Evolutionary conservation across 2,888 invertebrate species (phyloP).

Genomic region (Thereva nobilitata): DNA sequence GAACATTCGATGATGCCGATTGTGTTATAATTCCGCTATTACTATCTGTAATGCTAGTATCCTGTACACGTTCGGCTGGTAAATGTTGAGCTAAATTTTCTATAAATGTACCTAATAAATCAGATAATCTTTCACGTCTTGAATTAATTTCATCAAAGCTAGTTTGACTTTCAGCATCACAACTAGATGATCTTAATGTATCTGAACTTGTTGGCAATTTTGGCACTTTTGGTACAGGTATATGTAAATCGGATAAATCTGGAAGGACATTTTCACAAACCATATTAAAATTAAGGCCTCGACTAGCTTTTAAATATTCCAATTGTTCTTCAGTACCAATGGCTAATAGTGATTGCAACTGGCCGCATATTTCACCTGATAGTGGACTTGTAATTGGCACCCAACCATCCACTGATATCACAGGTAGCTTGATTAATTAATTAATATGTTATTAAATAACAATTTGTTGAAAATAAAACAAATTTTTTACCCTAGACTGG

Average conservation of each 20-base stretch:
- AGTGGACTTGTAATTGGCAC: slow-evolving; percentile 60
- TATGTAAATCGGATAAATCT: slow-evolving; percentile 5
- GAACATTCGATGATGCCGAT: slow-evolving; percentile 4
- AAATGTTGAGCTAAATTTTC: slow-evolving; percentile 42
- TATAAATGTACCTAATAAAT: slow-evolving; percentile 41
- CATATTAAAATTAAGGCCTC: slow-evolving; percentile 44
- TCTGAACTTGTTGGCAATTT: slow-evolving; percentile 2
- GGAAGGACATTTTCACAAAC: neutral
- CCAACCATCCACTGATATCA: slow-evolving; percentile 66
- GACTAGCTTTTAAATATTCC: slow-evolving; percentile 60
- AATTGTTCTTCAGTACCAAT: slow-evolving; percentile 66
- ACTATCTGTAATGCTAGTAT: neutral
- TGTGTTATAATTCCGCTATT: neutral
- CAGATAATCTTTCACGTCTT: slow-evolving; percentile 35
- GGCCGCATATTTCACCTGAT: slow-evolving; percentile 59
- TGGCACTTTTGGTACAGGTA: slow-evolving; percentile 37
- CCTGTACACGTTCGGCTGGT: slow-evolving; percentile 30
- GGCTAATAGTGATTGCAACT: slow-evolving; percentile 63
- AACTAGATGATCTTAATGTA: slow-evolving; percentile 10
- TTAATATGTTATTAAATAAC: too few species aligned
- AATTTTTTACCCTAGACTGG: slow-evolving; percentile 59
- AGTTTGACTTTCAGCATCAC: slow-evolving; percentile 39
- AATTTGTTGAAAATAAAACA: too few species aligned
- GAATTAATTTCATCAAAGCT: slow-evolving; percentile 10
- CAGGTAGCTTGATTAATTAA: slow-evolving; percentile 59